Conservation (phyloP, 2,113 vertebrate genomes). For the Trogon surrucura region DNA sequence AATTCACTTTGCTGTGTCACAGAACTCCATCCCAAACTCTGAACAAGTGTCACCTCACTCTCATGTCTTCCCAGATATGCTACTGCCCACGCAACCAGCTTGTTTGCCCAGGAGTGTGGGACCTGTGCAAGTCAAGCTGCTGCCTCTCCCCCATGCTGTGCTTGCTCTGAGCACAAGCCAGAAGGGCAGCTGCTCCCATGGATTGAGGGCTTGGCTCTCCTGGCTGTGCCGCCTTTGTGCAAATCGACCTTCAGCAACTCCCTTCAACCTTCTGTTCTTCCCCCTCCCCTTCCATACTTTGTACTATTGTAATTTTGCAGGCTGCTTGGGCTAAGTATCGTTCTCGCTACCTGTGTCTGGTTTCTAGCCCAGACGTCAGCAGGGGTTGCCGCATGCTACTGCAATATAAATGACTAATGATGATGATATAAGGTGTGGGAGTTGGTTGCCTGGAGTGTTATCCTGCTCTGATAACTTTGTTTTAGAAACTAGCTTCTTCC, state of each 20-base stretch:
- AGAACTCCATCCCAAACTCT: neutral
- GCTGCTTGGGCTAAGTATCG: neutral
- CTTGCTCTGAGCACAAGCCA: neutral
- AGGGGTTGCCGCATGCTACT: slow-evolving; percentile 66
- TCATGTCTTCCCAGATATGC: neutral
- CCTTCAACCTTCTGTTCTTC: slow-evolving; percentile 23
- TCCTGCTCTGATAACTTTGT: slow-evolving; percentile 57
- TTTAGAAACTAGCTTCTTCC: slow-evolving; percentile 31
- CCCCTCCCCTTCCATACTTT: neutral
- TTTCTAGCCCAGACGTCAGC: slow-evolving; percentile 63
- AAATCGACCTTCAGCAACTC: slow-evolving; percentile 1
- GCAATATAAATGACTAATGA: slow-evolving; percentile 70
- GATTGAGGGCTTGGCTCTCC: neutral
- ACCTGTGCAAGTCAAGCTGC: rapidly evolving
- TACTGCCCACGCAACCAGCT: neutral
- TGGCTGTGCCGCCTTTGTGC: neutral
- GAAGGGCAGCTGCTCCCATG: neutral
- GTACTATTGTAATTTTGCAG: neutral
- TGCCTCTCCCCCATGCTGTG: rapidly evolving
- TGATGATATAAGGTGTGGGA: slow-evolving; percentile 66
- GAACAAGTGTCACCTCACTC: neutral
- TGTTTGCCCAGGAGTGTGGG: neutral
- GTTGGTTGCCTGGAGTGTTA: slow-evolving; percentile 61
- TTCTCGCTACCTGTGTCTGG: slow-evolving; percentile 35
- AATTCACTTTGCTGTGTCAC: neutral